phyloP scores from a whole-genome alignment of 2,888 invertebrate genomes.

The Oxyteleia sp. region DNA sequence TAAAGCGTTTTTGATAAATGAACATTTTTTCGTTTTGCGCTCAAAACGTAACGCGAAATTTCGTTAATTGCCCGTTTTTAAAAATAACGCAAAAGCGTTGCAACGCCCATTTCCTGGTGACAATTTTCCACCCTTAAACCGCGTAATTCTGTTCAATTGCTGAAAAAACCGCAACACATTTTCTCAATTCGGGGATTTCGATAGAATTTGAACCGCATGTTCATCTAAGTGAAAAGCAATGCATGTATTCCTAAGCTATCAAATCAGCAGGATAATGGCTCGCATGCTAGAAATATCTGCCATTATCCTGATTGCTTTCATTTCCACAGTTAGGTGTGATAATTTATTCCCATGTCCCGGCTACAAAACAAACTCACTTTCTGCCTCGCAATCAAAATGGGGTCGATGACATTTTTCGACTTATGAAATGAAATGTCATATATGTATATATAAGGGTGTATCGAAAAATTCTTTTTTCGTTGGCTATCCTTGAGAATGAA shows the following conservation, averaged over 20 bases:
- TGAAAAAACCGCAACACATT: conserved; percentile 19
- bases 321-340: conserved; percentile 35
- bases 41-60: too few relatives aligned
- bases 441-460: too few relatives aligned
- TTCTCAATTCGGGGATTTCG: conserved; percentile 29
- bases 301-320: conserved; percentile 58
- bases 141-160: conserved; percentile 2
- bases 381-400: conserved; percentile 1
- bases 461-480: too few relatives aligned
- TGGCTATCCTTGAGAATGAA: too few relatives aligned
- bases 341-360: conserved; percentile 39
- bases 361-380: conserved; percentile 42
- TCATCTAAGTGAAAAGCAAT: conserved; percentile 60
- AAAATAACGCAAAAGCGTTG: too few relatives aligned
- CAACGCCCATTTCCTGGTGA: too few relatives aligned
- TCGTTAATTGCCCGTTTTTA: too few relatives aligned
- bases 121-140: neutral
- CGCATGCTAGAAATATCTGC: conserved; percentile 46
- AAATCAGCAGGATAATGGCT: conserved; percentile 49
- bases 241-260: conserved; percentile 58
- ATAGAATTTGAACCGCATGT: conserved; percentile 32
- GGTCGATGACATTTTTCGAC: conserved; percentile 14
- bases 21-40: too few relatives aligned
- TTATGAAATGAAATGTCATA: conserved; percentile 6
- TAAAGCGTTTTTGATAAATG: too few relatives aligned